A percentile compares a stretch with the other conserved stretches of the same genome.
phyloP scores from a whole-genome alignment of 2,888 invertebrate genomes.

The Drosophila aldrichi region DNA sequence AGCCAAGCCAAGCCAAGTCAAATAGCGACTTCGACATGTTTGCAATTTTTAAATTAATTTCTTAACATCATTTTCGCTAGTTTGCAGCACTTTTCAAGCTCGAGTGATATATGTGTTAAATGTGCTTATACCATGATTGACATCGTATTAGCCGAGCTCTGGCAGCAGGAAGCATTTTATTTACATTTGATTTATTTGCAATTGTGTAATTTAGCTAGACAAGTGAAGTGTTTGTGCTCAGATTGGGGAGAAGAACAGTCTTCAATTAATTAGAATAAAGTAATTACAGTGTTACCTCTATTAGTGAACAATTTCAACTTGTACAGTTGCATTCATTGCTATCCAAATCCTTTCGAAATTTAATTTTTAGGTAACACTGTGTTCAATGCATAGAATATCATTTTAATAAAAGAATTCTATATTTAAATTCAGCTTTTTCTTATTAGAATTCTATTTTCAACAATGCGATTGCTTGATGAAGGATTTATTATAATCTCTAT shows the following conservation, averaged over 20 bases:
- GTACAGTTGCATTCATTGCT: no score
- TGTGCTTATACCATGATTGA: constrained; percentile 22
- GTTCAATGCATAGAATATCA: no score
- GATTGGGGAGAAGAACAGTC: no score
- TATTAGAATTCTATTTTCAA: no score
- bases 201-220: background rate
- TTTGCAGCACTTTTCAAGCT: constrained; percentile 21
- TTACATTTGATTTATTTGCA: background rate
- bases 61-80: constrained; percentile 29
- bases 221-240: background rate
- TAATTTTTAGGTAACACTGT: no score
- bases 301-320: background rate
- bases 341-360: no score
- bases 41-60: constrained; percentile 45
- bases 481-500: no score
- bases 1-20: constrained; percentile 14
- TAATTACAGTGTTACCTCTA: background rate
- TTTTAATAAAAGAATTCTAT: no score
- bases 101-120: constrained; percentile 32
- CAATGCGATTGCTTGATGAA: no score
- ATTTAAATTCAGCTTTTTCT: no score
- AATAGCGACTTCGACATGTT: constrained; percentile 41
- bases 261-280: constrained; percentile 1
- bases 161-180: constrained; percentile 19
- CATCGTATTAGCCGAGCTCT: background rate